Evolutionary conservation across 2,888 invertebrate genomes (phyloP).

Genomic region (Phyllotreta cruciferae): DNA sequence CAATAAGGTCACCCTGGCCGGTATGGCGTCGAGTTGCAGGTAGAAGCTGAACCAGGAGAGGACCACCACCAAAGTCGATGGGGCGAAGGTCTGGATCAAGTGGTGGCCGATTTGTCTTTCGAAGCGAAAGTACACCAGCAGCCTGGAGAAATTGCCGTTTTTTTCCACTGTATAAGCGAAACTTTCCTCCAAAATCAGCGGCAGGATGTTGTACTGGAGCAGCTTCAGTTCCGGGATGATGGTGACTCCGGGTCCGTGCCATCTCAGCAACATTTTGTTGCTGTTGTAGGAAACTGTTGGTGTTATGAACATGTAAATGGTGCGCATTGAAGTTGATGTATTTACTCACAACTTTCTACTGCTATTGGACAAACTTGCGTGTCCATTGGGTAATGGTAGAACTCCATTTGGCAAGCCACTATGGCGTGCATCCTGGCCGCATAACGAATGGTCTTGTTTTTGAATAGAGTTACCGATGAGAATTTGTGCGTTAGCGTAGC

Average conservation of each 20-base stretch:
- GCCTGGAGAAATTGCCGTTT: conserved; percentile 81
- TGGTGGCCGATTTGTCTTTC: conserved; percentile 86
- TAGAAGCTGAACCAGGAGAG: conserved; percentile 89
- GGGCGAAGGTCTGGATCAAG: conserved; percentile 84
- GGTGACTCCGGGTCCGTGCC: conserved; percentile 78
- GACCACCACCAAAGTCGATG: conserved; percentile 82
- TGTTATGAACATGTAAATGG: conserved; percentile 56
- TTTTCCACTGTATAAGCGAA: conserved; percentile 79
- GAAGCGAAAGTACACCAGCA: conserved; percentile 80
- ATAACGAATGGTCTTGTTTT: conserved; percentile 81
- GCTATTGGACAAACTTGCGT: conserved; percentile 84
- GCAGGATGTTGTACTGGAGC: conserved; percentile 80
- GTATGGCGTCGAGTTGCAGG: conserved; percentile 84
- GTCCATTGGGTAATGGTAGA: conserved; percentile 86
- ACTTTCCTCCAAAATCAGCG: conserved; percentile 73
- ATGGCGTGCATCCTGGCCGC: conserved; percentile 85
- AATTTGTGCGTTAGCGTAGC: conserved; percentile 81
- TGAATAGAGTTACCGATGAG: conserved; percentile 79
- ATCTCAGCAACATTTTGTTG: conserved; percentile 75
- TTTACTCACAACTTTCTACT: conserved; percentile 87
- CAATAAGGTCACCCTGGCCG: conserved; percentile 80
- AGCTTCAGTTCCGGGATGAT: conserved; percentile 81
- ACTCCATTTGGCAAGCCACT: conserved; percentile 87
- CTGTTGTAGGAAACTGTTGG: conserved; percentile 78
- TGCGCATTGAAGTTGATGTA: conserved; percentile 1